These are phyloP conservation scores for Cremastobaeus sp. DNA, from an alignment of 2,888 invertebrate genomes.

Conservation along the genomic window DNA sequence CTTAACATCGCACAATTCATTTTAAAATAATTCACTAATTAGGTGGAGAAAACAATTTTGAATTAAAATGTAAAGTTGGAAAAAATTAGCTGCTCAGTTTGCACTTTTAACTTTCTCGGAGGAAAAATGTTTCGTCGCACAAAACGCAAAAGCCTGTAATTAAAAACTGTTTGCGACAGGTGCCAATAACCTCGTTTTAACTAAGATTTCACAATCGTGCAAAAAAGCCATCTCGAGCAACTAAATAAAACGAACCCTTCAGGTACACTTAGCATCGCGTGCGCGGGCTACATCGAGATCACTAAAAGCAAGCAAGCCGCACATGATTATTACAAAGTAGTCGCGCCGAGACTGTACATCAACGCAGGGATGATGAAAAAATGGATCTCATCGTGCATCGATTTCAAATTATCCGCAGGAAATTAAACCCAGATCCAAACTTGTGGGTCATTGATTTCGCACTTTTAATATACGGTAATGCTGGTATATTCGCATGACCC, in stretches of 20 bases:
- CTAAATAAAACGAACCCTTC: conserved; percentile 40
- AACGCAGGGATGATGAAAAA: conserved; percentile 33
- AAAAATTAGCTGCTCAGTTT: too few species aligned
- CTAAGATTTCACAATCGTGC: conserved; percentile 27
- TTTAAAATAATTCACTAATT: too few species aligned
- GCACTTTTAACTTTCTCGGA: conserved; percentile 1
- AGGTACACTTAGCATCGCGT: conserved; percentile 50
- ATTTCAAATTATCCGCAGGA: conserved; percentile 48
- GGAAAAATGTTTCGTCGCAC: neutral
- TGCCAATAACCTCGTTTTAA: conserved; percentile 34
- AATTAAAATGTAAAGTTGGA: too few species aligned
- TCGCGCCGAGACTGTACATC: conserved; percentile 24
- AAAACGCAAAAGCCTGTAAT: neutral
- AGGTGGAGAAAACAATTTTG: too few species aligned
- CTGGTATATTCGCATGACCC: conserved; percentile 28
- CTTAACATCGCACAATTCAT: too few species aligned
- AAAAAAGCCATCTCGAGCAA: conserved; percentile 21
- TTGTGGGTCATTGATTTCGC: conserved; percentile 56
- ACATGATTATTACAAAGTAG: conserved; percentile 54
- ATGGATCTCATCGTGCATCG: conserved; percentile 37
- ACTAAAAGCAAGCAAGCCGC: conserved; percentile 49
- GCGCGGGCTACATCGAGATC: conserved; percentile 44
- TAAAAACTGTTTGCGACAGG: conserved; percentile 19
- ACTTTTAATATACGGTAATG: conserved; percentile 43
- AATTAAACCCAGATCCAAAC: conserved; percentile 56